Evolutionary conservation across 2,888 invertebrate genomes (phyloP).

Genomic region (Scaptomyza parva): DNA sequence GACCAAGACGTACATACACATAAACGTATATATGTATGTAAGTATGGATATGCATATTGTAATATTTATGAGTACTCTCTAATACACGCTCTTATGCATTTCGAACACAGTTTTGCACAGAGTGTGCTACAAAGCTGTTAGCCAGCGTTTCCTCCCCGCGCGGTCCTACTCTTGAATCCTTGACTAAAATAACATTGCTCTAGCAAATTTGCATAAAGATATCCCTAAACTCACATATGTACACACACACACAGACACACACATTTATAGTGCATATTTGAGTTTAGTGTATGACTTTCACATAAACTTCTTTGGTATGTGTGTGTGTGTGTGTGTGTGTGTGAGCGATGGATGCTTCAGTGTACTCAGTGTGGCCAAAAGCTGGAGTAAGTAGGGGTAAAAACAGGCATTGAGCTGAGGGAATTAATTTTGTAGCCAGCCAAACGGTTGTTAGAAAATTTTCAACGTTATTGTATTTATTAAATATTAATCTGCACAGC

Average conservation of each 20-base stretch:
- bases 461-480: slow-evolving; percentile 64
- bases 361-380: slow-evolving; percentile 2
- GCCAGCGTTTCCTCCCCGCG: not conserved
- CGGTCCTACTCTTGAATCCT: slow-evolving; percentile 40
- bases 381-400: not conserved
- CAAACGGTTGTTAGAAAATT: slow-evolving; percentile 57
- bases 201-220: slow-evolving; percentile 75
- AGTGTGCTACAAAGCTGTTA: slow-evolving; percentile 26
- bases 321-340: slow-evolving; percentile 30
- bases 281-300: slow-evolving; percentile 69
- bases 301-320: slow-evolving; percentile 61
- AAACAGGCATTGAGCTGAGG: slow-evolving; percentile 34
- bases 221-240: slow-evolving; percentile 64
- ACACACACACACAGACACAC: slow-evolving; percentile 17
- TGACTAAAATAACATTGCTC: slow-evolving; percentile 68
- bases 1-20: slow-evolving; percentile 9
- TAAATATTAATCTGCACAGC: slow-evolving; percentile 66
- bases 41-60: slow-evolving; percentile 53
- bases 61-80: slow-evolving; percentile 69
- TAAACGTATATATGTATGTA: not conserved
- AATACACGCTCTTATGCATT: slow-evolving; percentile 67
- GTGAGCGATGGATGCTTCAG: slow-evolving; percentile 37
- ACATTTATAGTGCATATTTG: slow-evolving; percentile 53
- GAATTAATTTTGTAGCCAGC: slow-evolving; percentile 58
- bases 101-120: slow-evolving; percentile 61